Conservation (phyloP, 2,888 invertebrate genomes). For the Desoria tigrina region DNA sequence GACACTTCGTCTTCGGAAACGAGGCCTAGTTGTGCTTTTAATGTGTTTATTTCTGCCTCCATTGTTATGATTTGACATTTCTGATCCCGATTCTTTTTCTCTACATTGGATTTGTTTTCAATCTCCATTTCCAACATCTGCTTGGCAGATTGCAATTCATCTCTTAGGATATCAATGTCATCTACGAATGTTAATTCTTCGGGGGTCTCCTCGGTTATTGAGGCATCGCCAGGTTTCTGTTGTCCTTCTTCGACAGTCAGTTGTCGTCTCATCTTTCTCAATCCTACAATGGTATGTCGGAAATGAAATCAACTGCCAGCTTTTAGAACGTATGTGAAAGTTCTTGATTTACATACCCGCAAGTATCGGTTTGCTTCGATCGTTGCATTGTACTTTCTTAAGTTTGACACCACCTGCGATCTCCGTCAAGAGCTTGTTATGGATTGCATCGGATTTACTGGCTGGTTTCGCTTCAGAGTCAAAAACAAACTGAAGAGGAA, state of each 20-base stretch:
- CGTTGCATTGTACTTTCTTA: slow-evolving; percentile 76
- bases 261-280: slow-evolving; percentile 83
- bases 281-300: too few relatives aligned
- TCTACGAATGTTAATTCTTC: slow-evolving; percentile 70
- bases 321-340: neutral
- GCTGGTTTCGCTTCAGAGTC: slow-evolving; percentile 52
- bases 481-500: slow-evolving; percentile 41
- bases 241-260: slow-evolving; percentile 87
- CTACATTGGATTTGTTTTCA: slow-evolving; percentile 80
- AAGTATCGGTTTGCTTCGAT: slow-evolving; percentile 80
- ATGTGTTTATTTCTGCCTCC: slow-evolving; percentile 49
- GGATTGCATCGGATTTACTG: slow-evolving; percentile 51
- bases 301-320: neutral
- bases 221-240: slow-evolving; percentile 57
- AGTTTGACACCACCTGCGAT: slow-evolving; percentile 76
- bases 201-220: slow-evolving; percentile 58
- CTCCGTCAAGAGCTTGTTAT: slow-evolving; percentile 49
- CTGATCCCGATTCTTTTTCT: slow-evolving; percentile 81
- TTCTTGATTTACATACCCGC: slow-evolving; percentile 62
- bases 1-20: slow-evolving; percentile 50
- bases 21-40: slow-evolving; percentile 49
- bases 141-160: slow-evolving; percentile 87
- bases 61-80: slow-evolving; percentile 54
- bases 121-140: slow-evolving; percentile 85
- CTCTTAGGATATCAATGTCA: slow-evolving; percentile 85